A percentile compares a stretch with the other conserved stretches of the same genome.
phyloP scores from a whole-genome alignment of 2,888 invertebrate genomes.

The Scrobipalpa costella region DNA sequence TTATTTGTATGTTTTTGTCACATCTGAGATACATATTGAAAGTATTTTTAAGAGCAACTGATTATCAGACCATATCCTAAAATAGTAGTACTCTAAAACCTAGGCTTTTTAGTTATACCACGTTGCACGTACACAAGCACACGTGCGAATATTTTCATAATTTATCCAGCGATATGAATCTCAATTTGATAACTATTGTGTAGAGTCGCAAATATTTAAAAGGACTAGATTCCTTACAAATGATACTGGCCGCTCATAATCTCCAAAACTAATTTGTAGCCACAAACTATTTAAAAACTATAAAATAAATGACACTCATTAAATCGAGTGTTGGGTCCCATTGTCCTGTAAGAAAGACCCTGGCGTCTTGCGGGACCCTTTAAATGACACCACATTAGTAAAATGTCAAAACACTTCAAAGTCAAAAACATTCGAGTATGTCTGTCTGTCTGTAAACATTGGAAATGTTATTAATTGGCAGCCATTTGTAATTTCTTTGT shows the following conservation, averaged over 20 bases:
- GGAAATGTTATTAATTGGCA: conserved; percentile 67
- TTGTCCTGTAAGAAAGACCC: conserved; percentile 60
- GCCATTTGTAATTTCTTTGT: conserved; percentile 75
- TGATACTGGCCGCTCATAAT: conserved; percentile 48
- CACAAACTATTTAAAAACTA: conserved; percentile 74
- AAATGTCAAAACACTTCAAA: conserved; percentile 80
- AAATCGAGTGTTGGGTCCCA: conserved; percentile 60
- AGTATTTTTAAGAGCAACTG: too few relatives aligned
- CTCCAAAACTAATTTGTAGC: conserved; percentile 62
- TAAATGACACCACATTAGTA: conserved; percentile 76
- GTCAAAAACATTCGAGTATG: conserved; percentile 52
- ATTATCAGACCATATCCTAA: too few relatives aligned
- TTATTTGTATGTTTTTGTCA: too few relatives aligned
- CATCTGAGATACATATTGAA: too few relatives aligned
- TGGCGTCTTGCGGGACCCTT: conserved; percentile 60
- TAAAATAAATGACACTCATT: conserved; percentile 77
- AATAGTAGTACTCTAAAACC: too few relatives aligned
- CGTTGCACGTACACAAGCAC: background rate
- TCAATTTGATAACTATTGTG: background rate
- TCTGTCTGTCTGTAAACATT: conserved; percentile 47
- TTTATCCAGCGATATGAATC: background rate
- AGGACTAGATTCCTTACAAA: background rate
- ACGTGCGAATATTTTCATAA: background rate
- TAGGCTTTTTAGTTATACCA: too few relatives aligned
- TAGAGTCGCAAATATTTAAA: background rate